Conservation (phyloP, 2,888 invertebrate genomes). For the Watsonalla binaria region DNA sequence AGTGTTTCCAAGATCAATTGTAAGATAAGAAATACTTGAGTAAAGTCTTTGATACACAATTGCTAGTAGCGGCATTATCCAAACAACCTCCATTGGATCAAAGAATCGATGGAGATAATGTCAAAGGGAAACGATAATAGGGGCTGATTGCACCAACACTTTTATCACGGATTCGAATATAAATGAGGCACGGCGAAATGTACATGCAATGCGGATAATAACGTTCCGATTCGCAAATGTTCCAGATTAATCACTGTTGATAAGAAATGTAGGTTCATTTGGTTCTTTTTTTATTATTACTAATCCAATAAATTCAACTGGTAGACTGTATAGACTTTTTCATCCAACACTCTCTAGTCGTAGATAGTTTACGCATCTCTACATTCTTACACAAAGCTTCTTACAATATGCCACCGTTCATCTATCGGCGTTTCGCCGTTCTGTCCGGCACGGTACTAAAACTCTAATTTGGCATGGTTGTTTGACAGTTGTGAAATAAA, state of each 20-base stretch:
- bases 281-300: background rate
- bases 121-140: background rate
- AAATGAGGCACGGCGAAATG: background rate
- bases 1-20: too few relatives aligned
- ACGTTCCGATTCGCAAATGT: conserved; percentile 1
- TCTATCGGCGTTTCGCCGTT: too few relatives aligned
- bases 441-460: too few relatives aligned
- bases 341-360: too few relatives aligned
- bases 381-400: too few relatives aligned
- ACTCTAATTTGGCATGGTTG: too few relatives aligned
- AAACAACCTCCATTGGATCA: background rate
- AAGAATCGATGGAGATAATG: background rate
- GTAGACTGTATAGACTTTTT: too few relatives aligned
- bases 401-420: too few relatives aligned
- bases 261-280: conserved; percentile 1
- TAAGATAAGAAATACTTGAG: background rate
- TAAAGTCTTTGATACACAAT: background rate
- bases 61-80: background rate
- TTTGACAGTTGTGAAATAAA: too few relatives aligned
- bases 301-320: too few relatives aligned
- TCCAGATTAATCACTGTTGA: conserved; percentile 1
- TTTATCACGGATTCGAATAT: conserved; percentile 2
- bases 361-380: too few relatives aligned
- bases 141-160: conserved; percentile 1
- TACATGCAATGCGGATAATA: conserved; percentile 1